These are phyloP conservation scores for Clarias pachynema DNA, from an alignment of 2,797 vertebrate species.

Conservation along the genomic window DNA sequence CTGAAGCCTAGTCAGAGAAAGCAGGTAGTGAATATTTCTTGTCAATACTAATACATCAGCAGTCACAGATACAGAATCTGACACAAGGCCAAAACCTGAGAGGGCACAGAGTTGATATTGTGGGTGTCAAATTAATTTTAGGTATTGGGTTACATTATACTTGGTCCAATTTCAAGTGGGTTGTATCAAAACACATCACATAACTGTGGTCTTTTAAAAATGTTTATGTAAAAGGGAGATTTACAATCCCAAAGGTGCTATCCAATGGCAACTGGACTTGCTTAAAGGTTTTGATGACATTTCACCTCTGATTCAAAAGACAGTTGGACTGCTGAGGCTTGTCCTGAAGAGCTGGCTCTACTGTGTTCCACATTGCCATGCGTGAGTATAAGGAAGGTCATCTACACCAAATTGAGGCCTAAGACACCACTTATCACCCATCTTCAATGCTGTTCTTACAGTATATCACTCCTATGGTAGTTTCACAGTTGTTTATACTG, in stretches of 20 bases:
- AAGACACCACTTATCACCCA: too few species aligned
- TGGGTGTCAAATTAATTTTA: not conserved
- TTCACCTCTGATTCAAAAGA: too few species aligned
- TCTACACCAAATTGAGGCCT: too few species aligned
- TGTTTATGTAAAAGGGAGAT: not conserved
- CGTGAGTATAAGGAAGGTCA: too few species aligned
- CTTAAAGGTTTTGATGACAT: too few species aligned
- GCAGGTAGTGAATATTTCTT: conserved; percentile 55
- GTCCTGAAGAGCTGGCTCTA: too few species aligned
- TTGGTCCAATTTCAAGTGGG: not conserved
- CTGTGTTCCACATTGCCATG: too few species aligned
- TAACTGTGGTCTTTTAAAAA: not conserved
- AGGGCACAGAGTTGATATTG: not conserved
- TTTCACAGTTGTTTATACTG: too few species aligned
- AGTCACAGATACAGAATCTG: conserved; percentile 66
- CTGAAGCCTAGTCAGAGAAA: conserved; percentile 77
- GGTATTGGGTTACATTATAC: not conserved
- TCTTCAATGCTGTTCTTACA: too few species aligned
- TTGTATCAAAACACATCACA: not conserved
- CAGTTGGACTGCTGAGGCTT: too few species aligned
- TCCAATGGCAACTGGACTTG: too few species aligned
- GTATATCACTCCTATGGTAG: too few species aligned
- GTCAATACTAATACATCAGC: conserved; percentile 70
- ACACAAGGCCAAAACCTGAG: conserved; percentile 60
- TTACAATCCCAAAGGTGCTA: not conserved